These are phyloP conservation scores for Enteromius viviparus DNA, from an alignment of 2,797 vertebrate species.

Conservation along the genomic window DNA sequence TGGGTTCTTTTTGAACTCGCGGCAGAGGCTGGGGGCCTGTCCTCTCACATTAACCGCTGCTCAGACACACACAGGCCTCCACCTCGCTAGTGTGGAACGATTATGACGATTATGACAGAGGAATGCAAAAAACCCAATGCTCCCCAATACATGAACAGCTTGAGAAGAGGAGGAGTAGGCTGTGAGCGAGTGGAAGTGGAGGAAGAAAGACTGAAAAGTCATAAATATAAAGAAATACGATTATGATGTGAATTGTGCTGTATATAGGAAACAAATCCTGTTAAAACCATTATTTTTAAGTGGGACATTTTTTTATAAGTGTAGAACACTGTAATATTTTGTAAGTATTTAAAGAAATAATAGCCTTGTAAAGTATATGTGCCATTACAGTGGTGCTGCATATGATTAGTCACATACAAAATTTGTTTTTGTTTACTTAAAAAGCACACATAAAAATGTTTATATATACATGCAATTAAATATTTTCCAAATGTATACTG, in stretches of 20 bases:
- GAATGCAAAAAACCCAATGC: constrained; percentile 60
- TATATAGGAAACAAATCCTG: neutral
- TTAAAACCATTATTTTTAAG: neutral
- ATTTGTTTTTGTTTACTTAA: too few relatives aligned
- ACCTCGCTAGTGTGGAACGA: constrained; percentile 70
- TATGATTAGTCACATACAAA: too few relatives aligned
- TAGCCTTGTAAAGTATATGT: neutral
- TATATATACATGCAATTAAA: too few relatives aligned
- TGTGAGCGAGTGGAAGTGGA: constrained; percentile 8
- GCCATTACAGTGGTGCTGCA: neutral
- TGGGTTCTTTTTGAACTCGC: constrained; percentile 73
- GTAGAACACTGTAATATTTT: neutral
- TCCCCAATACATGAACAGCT: constrained; percentile 73
- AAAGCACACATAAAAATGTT: too few relatives aligned
- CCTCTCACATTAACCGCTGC: constrained; percentile 77
- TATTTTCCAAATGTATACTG: too few relatives aligned
- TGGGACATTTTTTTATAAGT: neutral
- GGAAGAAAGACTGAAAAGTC: constrained; percentile 10
- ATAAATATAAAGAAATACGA: neutral
- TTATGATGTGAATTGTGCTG: neutral
- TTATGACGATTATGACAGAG: constrained; percentile 76
- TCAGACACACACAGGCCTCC: constrained; percentile 69
- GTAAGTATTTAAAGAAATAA: too few relatives aligned
- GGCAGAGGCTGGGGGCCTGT: constrained; percentile 76
- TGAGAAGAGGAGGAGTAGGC: constrained; percentile 34